Base-by-base conservation (phyloP, 2,113 vertebrate genomes). In the Crotalus helleri region DNA sequence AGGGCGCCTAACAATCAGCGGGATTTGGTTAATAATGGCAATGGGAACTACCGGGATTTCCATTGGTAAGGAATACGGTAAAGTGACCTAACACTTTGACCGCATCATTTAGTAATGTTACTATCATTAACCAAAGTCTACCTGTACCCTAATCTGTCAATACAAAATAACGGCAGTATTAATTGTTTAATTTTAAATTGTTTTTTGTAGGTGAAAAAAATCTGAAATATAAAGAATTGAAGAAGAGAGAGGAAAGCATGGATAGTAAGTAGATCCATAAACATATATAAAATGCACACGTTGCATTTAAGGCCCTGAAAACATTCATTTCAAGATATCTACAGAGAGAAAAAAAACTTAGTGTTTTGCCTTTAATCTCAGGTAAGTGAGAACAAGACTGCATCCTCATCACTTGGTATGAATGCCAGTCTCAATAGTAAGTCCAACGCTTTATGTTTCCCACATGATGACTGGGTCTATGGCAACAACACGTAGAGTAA, bases 221-320 rank as follows among this genome's bases (percentile, higher is more conserved):
- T 88, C 98, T 98, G 95, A 99, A 99, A 96, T 99, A 99, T 96
- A 99, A 98, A 92, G 99, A 99, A 89, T 96, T 99, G 92, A 99
- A 98, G 97, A 99, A 98, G 96, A 98, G 95, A 64, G 99, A 99
- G 53, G 99, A 99, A 95, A 98, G 97, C 95, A 99, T 99, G 93
- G 98, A 99, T 91, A 97, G 99, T 99, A 97, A 99, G 99, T 98
- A 89, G 17, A 58, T 58, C 58, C 19, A 44, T 89, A 24, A 44
- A 86, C 0, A 64, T 85, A 3, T 59, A 59, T 11, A 89, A 64
- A 54, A 23, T 11, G n/a, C 6, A 33, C 93, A 69, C 26, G 91
- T 88, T 88, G 85, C 12, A 88, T 19, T 92, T 24, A 58, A 39
- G 11, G 57, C 29, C 54, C 39, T 57, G 44, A 51, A 89, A 88